phyloP scores from a whole-genome alignment of 64 coral and sea anemone species.

The Platygyra sinensis region DNA sequence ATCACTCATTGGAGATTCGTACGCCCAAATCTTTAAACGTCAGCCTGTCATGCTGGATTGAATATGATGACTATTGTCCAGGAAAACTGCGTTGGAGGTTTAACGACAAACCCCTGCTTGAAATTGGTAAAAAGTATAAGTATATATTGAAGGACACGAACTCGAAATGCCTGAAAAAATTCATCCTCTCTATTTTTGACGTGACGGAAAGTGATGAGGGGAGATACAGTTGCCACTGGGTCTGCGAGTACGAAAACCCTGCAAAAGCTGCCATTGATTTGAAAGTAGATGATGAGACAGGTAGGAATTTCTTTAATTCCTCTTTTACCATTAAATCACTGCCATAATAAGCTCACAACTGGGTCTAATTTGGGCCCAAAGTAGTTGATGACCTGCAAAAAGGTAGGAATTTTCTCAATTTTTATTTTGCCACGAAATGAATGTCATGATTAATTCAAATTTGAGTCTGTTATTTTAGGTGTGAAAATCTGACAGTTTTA shows the following conservation, averaged over 20 bases:
- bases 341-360: too few relatives aligned
- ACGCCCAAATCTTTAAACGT: background rate
- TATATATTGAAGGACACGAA: background rate
- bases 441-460: too few relatives aligned
- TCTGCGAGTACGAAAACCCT: background rate
- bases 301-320: too few relatives aligned
- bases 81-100: background rate
- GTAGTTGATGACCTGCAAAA: too few relatives aligned
- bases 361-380: too few relatives aligned
- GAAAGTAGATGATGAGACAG: too few relatives aligned
- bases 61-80: background rate
- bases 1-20: background rate
- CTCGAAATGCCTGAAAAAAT: slow-evolving; percentile 2
- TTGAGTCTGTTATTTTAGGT: too few relatives aligned
- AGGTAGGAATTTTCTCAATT: too few relatives aligned
- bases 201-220: background rate
- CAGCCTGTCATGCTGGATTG: background rate
- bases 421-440: too few relatives aligned
- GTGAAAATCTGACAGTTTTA: too few relatives aligned
- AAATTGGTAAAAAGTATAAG: background rate
- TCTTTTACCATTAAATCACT: too few relatives aligned
- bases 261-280: too few relatives aligned
- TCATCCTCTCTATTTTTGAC: slow-evolving; percentile 12
- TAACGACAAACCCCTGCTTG: background rate
- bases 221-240: background rate